These are phyloP conservation scores for Cinclus mexicanus DNA, from an alignment of 2,113 vertebrate genomes.

Conservation along the genomic window DNA sequence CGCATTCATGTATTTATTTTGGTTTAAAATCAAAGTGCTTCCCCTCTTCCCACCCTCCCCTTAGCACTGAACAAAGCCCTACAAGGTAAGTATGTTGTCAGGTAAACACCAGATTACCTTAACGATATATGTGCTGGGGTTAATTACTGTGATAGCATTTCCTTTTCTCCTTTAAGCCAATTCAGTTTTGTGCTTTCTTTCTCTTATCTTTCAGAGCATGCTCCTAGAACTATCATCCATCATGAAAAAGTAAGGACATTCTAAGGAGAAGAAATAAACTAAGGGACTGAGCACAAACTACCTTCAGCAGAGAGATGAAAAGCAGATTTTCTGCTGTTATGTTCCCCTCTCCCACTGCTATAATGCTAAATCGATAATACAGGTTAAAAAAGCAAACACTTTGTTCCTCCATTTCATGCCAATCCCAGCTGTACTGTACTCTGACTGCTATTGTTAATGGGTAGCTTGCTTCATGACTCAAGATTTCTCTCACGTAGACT, in stretches of 20 bases:
- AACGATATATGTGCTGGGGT: neutral
- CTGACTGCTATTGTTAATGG: neutral
- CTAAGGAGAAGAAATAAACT: slow-evolving; percentile 14
- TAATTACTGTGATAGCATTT: neutral
- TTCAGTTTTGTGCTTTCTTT: slow-evolving; percentile 17
- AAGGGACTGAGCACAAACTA: neutral
- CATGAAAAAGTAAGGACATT: slow-evolving; percentile 89
- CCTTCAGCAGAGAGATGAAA: slow-evolving; percentile 7
- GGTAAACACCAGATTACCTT: neutral
- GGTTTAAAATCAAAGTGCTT: neutral
- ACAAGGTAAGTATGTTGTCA: neutral
- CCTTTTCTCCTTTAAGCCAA: neutral
- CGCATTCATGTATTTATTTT: neutral
- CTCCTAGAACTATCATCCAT: slow-evolving; percentile 94
- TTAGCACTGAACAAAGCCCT: neutral
- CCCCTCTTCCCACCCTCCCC: neutral
- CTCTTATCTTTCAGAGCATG: slow-evolving; percentile 86
- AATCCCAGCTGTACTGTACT: neutral
- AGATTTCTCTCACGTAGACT: neutral
- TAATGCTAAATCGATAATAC: neutral
- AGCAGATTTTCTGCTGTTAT: neutral
- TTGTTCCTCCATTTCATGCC: neutral
- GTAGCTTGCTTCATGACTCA: accelerated
- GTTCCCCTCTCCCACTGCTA: neutral
- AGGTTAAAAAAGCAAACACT: neutral